Evolutionary conservation across 2,888 invertebrate species (phyloP), one percentile per base, ranked within the genome.

Genomic region (Melanostoma mellinum): DNA sequence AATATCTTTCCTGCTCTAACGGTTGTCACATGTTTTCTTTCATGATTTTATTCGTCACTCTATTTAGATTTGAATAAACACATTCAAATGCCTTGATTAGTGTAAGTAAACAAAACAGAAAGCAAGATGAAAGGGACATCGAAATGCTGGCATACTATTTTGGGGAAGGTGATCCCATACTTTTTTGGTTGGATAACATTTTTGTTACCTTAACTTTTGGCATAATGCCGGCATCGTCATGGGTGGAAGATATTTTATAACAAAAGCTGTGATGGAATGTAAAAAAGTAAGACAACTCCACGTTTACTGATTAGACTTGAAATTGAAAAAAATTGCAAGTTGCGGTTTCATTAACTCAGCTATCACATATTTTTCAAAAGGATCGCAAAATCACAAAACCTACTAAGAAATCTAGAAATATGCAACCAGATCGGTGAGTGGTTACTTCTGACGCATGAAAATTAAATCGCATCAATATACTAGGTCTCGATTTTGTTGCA

Each of bases 141-240:
- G 35, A 69, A 63, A 75, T 75, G 69, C 77, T 56, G 67, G 40
- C 73, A 75, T 56, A 60, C 78, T 82, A 78, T 82, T 82, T 82
- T 56, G 50, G 67, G 67, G 60, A 8, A 30, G 52, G 38, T 81
- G 81, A 81, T 72, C 72, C 67, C 63, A 82, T 77, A 63, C 60
- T 38, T 61, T 20, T 63, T 73, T 20, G 68, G 68, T 67, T 81
- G 53, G 56, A 61, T 63, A 61, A n/a, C 10, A 58, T 55, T 10
- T 63, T 63, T 0, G 50, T 63, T 36, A 48, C 20, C 10, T 46
- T 48, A 73, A 46, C 33, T 6, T 60, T 71, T 61, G 61, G 42
- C 72, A 72, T 38, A 38, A n/a, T 61, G 53, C 60, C 53, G 42
- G 33, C 9, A 20, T 30, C 4, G 20, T 40, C 9, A 20, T 46